Conservation (phyloP, 2,113 vertebrate species). For the Ptilorrhoa leucosticta region DNA sequence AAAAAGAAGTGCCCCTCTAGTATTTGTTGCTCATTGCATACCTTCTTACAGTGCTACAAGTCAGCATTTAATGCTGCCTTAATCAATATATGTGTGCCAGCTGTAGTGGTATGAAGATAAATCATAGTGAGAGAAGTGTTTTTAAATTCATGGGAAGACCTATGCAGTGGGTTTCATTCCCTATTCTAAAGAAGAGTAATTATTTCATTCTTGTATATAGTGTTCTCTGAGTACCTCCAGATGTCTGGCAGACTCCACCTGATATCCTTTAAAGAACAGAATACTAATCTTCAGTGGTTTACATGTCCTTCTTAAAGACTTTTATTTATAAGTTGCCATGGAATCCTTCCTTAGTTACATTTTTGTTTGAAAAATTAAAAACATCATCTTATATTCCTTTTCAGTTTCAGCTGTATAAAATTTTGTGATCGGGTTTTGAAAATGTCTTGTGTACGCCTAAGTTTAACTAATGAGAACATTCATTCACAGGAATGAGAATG, state of each 20-base stretch:
- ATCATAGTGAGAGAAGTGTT: background rate
- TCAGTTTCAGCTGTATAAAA: background rate
- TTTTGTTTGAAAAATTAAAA: background rate
- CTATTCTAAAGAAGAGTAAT: slow-evolving; percentile 2
- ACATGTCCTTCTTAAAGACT: background rate
- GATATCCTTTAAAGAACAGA: slow-evolving; percentile 28
- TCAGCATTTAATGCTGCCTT: background rate
- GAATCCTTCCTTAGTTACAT: background rate
- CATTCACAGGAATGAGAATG: background rate
- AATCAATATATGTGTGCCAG: background rate
- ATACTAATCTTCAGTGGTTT: slow-evolving; percentile 33
- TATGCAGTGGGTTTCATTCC: background rate
- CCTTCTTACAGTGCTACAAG: background rate
- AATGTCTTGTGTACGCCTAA: background rate
- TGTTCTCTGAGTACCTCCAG: slow-evolving; percentile 44
- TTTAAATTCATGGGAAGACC: background rate
- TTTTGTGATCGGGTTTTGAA: background rate
- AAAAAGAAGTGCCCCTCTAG: background rate
- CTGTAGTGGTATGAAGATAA: background rate
- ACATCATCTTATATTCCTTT: background rate
- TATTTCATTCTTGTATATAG: slow-evolving; percentile 16
- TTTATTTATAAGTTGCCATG: slow-evolving; percentile 22
- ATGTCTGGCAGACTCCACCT: slow-evolving; percentile 33
- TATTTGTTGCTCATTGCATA: background rate
- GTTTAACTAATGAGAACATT: background rate